A percentile compares a stretch with the other conserved stretches of the same genome.
These are phyloP conservation scores for Sinhomidia bicolor DNA, from an alignment of 2,888 invertebrate genomes.

Conservation along the genomic window DNA sequence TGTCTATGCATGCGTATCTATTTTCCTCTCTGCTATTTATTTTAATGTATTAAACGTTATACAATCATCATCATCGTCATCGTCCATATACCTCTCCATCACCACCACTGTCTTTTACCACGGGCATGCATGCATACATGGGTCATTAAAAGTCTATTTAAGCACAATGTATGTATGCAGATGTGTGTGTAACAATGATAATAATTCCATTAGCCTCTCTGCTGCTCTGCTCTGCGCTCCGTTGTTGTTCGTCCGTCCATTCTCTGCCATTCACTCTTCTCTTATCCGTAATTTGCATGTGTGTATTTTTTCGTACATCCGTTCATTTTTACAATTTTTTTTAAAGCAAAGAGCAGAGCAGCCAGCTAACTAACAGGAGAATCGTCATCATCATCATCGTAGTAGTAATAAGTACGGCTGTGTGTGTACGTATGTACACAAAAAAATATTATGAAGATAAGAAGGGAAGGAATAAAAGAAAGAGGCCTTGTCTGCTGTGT, in stretches of 20 bases:
- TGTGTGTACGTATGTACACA: neutral
- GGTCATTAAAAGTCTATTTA: conserved; percentile 3
- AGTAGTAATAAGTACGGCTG: no score
- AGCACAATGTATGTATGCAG: neutral
- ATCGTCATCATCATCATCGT: neutral
- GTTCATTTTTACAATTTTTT: conserved; percentile 47
- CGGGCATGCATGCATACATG: neutral
- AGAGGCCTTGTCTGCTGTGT: conserved; percentile 6
- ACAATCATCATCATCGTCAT: neutral
- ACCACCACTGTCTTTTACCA: no score
- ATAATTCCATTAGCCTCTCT: conserved; percentile 21
- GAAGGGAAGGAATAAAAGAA: conserved; percentile 17
- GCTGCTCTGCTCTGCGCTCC: conserved; percentile 8
- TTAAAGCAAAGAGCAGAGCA: conserved; percentile 2
- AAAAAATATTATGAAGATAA: conserved; percentile 1
- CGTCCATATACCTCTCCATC: neutral
- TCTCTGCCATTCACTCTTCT: conserved; percentile 23
- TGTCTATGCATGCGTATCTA: neutral
- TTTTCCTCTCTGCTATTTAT: neutral
- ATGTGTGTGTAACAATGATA: no score
- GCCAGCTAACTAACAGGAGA: neutral
- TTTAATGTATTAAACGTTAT: conserved; percentile 1
- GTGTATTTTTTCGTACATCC: conserved; percentile 52
- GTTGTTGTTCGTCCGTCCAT: neutral
- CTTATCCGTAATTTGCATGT: conserved; percentile 53